These are phyloP conservation scores for Ophthalmotilapia sp. DNA, from an alignment of 2,113 vertebrate species.

Conservation along the genomic window DNA sequence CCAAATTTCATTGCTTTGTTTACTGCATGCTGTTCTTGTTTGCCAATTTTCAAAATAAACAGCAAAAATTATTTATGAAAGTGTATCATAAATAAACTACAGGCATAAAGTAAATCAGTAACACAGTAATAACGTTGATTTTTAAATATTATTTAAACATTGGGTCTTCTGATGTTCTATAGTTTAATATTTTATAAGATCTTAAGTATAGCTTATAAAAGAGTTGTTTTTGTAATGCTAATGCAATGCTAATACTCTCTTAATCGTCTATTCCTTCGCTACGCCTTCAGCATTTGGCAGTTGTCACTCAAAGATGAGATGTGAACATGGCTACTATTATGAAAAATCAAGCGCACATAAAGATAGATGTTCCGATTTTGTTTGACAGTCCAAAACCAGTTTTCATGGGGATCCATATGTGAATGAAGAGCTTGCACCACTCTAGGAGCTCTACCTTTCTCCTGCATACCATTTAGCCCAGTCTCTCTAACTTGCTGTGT, in stretches of 20 bases:
- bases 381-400: not conserved
- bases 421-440: not conserved
- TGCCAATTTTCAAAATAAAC: not conserved
- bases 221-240: not conserved
- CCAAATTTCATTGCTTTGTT: not conserved
- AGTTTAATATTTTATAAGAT: not conserved
- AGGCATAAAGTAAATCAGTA: not conserved
- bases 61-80: not conserved
- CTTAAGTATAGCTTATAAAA: not conserved
- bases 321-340: not conserved
- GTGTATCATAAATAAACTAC: not conserved
- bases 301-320: not conserved
- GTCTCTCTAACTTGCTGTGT: not conserved
- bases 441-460: not conserved
- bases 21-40: not conserved
- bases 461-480: not conserved
- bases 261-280: fast-evolving
- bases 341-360: not conserved
- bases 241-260: not conserved
- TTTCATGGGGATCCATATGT: not conserved
- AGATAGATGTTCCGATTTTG: not conserved
- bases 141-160: not conserved
- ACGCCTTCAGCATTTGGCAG: not conserved
- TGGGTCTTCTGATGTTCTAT: not conserved
- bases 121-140: not conserved